phyloP scores from a whole-genome alignment of 1,140 invertebrate genomes.

The Alviniconcha marisindica region DNA sequence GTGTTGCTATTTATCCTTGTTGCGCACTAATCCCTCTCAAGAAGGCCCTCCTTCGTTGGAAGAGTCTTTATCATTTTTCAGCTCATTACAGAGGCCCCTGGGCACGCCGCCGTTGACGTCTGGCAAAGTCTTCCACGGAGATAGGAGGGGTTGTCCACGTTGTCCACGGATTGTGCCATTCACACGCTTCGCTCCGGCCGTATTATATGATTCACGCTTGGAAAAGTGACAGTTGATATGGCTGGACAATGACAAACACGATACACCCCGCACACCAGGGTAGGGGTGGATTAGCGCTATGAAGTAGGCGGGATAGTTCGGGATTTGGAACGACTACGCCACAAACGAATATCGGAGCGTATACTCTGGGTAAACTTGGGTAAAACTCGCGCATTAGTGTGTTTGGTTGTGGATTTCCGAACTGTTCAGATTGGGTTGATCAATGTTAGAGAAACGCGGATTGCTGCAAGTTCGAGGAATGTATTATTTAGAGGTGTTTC shows the following conservation, averaged over 20 bases:
- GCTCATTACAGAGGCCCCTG: background rate
- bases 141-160: background rate
- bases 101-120: background rate
- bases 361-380: too few relatives aligned
- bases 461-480: too few relatives aligned
- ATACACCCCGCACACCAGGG: too few relatives aligned
- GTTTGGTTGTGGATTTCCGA: too few relatives aligned
- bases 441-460: too few relatives aligned
- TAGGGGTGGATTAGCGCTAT: too few relatives aligned
- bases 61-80: background rate
- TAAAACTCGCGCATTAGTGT: too few relatives aligned
- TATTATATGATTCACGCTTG: background rate
- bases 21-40: background rate
- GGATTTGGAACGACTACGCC: too few relatives aligned
- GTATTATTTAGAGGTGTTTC: too few relatives aligned
- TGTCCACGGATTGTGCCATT: background rate
- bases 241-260: background rate
- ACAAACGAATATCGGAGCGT: too few relatives aligned
- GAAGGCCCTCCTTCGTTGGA: background rate
- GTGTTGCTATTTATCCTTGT: background rate
- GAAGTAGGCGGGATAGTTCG: too few relatives aligned
- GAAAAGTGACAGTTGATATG: background rate
- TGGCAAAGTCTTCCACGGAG: background rate
- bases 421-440: too few relatives aligned
- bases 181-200: background rate